Base-by-base conservation (phyloP, 2,797 vertebrate genomes). In the Sitta carolinensis region DNA sequence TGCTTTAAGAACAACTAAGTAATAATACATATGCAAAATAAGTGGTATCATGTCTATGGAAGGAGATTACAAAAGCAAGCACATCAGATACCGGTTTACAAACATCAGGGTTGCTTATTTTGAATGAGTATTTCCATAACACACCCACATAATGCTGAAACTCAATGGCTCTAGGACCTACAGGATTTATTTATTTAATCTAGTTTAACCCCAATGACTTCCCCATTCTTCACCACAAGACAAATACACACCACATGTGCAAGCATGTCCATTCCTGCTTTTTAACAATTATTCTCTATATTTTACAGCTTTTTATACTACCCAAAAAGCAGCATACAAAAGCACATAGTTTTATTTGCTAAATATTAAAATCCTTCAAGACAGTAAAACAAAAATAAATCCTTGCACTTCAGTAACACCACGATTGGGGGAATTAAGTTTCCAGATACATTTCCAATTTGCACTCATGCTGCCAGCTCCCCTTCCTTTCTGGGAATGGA, bases 391-490 rank as follows among this genome's bases (percentile, higher is more conserved):
- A 70, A 86, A 95, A 93, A 84, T 32, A 90, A 87, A 84, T 47
- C 22, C 20, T 45, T 80, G 27, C 8, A 18, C 42, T 93, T 70
- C 52, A 89, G 57, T 57, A 59, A 89, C 55, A 88, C 7, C 40
- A 81, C 64, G 86, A 25, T 15, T 63, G 55, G 30, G 58, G 84
- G 93, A 97, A 80, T 93, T 93, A 89, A 73, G 62, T 93, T 89
- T 54, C 58, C 21, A 96, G 77, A 86, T 84, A 96, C 7, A 54
- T 86, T 97, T 94, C 90, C 4, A 1, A 95, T 93, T 93, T 90
- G 43, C 74, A 94, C 51, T 94, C 74, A 61, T 50, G 82, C 88
- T 97, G 95, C 95, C 98, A 98, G 97, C 97, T 98, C 98, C 96
- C 96, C 90, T 96, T 90, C 95, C 95, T 91, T 96, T 85, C 67